phyloP scores from a whole-genome alignment of 1,140 invertebrate genomes.

The Pachypeltis micranthus region DNA sequence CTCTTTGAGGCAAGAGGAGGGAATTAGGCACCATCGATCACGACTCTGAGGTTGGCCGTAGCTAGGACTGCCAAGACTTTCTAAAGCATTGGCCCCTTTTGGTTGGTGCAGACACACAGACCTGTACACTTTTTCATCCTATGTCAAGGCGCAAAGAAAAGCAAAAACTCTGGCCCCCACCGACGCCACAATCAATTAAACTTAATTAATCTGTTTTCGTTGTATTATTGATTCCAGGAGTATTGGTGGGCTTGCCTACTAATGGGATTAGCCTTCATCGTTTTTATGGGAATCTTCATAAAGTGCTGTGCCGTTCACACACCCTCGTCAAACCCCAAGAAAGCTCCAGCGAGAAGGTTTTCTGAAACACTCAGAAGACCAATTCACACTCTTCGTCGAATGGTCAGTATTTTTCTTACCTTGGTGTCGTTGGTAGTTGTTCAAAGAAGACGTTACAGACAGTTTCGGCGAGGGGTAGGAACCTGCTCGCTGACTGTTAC shows the following conservation, averaged over 20 bases:
- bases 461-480: not conserved
- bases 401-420: conserved; percentile 44
- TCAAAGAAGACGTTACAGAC: not conserved
- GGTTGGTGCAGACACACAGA: too few relatives aligned
- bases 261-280: conserved; percentile 78
- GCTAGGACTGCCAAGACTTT: too few relatives aligned
- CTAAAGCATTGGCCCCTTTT: too few relatives aligned
- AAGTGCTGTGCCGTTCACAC: conserved; percentile 99
- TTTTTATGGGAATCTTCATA: conserved; percentile 97
- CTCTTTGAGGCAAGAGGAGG: too few relatives aligned
- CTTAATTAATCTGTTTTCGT: too few relatives aligned
- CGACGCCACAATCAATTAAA: too few relatives aligned
- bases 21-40: too few relatives aligned
- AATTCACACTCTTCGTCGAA: conserved; percentile 76
- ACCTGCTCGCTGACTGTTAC: not conserved
- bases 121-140: too few relatives aligned
- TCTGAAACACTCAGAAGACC: conserved; percentile 77
- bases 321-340: conserved; percentile 91
- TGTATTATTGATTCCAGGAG: conserved; percentile 59
- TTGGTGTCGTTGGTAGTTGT: conserved; percentile 18
- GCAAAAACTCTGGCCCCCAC: too few relatives aligned
- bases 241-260: conserved; percentile 95
- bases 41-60: too few relatives aligned
- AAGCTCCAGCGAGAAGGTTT: conserved; percentile 69
- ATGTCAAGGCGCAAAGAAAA: too few relatives aligned